A percentile compares a stretch with the other conserved stretches of the same genome.
These are phyloP conservation scores for Belonocnema kinseyi DNA, from an alignment of 1,140 invertebrate species.

Conservation along the genomic window DNA sequence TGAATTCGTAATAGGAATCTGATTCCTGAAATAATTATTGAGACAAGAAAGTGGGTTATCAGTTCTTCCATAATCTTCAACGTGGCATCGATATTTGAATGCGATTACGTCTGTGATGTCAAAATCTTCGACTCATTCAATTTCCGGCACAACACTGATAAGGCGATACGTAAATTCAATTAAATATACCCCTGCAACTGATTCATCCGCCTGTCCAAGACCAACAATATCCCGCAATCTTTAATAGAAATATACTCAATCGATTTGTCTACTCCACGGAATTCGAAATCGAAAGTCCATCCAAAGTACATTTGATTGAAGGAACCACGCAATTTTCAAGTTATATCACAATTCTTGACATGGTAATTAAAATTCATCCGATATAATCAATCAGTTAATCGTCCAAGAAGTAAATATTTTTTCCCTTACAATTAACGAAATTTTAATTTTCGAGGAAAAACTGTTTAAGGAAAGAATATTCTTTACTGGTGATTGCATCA, in stretches of 20 bases:
- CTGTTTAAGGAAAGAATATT: too few species aligned
- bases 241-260: not conserved
- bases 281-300: not conserved
- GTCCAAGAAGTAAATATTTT: not conserved
- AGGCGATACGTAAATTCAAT: not conserved
- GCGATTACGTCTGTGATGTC: not conserved
- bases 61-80: not conserved
- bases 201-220: not conserved
- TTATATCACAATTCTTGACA: not conserved
- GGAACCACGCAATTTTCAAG: not conserved
- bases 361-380: not conserved
- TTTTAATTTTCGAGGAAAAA: too few species aligned
- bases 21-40: not conserved
- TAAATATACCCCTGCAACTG: not conserved
- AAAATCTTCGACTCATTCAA: not conserved
- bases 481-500: too few species aligned
- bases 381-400: not conserved
- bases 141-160: not conserved
- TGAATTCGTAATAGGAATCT: not conserved
- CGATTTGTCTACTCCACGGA: not conserved
- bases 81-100: not conserved
- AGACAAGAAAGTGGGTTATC: slow-evolving; percentile 5
- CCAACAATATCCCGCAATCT: not conserved
- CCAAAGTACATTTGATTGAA: not conserved
- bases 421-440: too few species aligned